phyloP scores from a whole-genome alignment of 2,797 vertebrate species.

The Cyclopterus lumpus region DNA sequence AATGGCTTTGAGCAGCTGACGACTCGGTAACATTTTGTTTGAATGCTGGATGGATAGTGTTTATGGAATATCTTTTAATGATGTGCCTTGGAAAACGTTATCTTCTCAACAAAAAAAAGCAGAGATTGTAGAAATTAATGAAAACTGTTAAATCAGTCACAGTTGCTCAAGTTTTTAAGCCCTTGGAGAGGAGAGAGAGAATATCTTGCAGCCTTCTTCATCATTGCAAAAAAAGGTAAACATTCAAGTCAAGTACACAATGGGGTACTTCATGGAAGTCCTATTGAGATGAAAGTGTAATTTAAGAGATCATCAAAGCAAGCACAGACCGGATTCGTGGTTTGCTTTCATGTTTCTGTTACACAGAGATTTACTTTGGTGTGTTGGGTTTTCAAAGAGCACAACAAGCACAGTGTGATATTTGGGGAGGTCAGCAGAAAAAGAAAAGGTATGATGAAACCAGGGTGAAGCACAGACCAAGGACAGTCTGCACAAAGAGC shows the following conservation, averaged over 20 bases:
- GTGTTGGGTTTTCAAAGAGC: conserved; percentile 49
- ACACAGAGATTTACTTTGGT: conserved; percentile 67
- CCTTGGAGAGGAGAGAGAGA: conserved; percentile 5
- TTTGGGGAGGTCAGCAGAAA: conserved; percentile 36
- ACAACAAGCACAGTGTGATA: conserved; percentile 44
- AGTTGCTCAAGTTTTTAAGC: conserved; percentile 29
- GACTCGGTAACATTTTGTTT: conserved; percentile 44
- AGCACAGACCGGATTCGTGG: conserved; percentile 26
- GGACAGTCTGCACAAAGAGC: conserved; percentile 1
- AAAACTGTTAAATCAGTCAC: conserved; percentile 42
- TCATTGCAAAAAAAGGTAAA: conserved; percentile 15
- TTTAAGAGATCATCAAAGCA: conserved; percentile 24
- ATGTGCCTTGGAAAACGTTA: conserved; percentile 77
- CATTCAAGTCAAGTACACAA: conserved; percentile 13
- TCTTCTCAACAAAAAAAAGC: conserved; percentile 44
- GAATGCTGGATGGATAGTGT: conserved; percentile 44
- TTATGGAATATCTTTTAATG: conserved; percentile 71
- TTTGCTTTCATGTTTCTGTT: conserved; percentile 58
- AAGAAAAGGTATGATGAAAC: conserved; percentile 1
- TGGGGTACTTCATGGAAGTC: conserved; percentile 16
- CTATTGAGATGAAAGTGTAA: conserved; percentile 14
- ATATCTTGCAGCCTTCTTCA: conserved; percentile 25
- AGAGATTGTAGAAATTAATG: conserved; percentile 63
- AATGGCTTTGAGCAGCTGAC: conserved; percentile 21
- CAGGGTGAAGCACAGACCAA: conserved; percentile 10